Conservation (phyloP, 2,797 vertebrate genomes). For the Pterois miles region DNA sequence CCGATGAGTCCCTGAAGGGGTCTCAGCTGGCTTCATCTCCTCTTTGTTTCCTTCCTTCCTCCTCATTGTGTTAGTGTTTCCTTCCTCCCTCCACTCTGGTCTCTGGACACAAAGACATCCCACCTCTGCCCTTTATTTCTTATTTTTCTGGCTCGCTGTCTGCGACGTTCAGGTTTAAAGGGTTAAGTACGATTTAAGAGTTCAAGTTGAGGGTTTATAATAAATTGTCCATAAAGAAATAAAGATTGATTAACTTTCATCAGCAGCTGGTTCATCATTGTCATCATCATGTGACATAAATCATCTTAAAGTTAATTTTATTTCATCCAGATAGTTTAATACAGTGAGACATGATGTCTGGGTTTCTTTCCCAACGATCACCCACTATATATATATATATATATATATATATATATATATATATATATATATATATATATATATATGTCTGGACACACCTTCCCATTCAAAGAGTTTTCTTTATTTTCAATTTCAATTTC, state of each 20-base stretch:
- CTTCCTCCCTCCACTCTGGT: neutral
- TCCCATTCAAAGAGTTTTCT: too few species aligned
- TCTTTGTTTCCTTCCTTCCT: neutral
- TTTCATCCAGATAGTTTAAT: too few species aligned
- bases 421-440: too few species aligned
- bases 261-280: neutral
- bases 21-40: neutral
- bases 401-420: too few species aligned
- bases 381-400: too few species aligned
- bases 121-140: neutral
- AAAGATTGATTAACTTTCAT: neutral
- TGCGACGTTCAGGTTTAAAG: neutral
- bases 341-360: too few species aligned
- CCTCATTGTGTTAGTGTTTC: neutral
- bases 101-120: neutral
- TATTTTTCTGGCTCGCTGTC: neutral
- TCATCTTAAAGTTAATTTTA: neutral
- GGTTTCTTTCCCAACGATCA: too few species aligned
- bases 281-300: neutral
- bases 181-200: neutral
- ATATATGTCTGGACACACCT: too few species aligned
- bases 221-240: neutral
- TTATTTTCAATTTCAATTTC: too few species aligned
- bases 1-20: neutral
- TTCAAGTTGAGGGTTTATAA: neutral